These are phyloP conservation scores for Nephrotoma guestfalica DNA, from an alignment of 2,888 invertebrate genomes.

Conservation along the genomic window DNA sequence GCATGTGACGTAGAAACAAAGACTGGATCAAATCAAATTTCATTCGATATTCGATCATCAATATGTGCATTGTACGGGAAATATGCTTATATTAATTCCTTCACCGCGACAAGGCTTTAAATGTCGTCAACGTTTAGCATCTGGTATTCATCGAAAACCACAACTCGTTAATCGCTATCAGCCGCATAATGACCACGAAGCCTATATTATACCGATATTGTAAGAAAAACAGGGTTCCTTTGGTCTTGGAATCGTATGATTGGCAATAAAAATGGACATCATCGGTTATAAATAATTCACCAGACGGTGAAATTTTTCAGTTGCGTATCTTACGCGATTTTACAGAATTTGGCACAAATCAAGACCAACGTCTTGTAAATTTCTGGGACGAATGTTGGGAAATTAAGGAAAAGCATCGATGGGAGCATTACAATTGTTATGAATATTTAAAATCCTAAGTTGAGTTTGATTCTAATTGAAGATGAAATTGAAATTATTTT, in stretches of 20 bases:
- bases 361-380: conserved; percentile 60
- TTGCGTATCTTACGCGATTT: conserved; percentile 82
- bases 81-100: conserved; percentile 84
- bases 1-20: conserved; percentile 61
- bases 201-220: conserved; percentile 56
- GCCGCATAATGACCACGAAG: conserved; percentile 69
- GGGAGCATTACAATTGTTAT: background rate
- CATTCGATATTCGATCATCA: conserved; percentile 63
- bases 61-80: conserved; percentile 93
- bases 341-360: conserved; percentile 77
- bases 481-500: too few species aligned
- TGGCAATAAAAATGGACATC: conserved; percentile 74
- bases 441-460: background rate
- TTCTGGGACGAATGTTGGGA: conserved; percentile 77
- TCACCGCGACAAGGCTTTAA: conserved; percentile 32
- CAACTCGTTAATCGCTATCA: conserved; percentile 36
- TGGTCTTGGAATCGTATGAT: conserved; percentile 99
- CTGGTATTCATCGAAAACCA: conserved; percentile 18
- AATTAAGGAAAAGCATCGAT: conserved; percentile 35
- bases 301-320: conserved; percentile 73
- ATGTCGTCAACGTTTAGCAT: conserved; percentile 21
- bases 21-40: conserved; percentile 21
- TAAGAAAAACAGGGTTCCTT: conserved; percentile 61
- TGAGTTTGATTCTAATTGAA: too few species aligned
- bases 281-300: conserved; percentile 52